Base-by-base conservation (phyloP, 30 jellyfish, hydroid and myxozoan species). In the Turritopsis rubra region DNA sequence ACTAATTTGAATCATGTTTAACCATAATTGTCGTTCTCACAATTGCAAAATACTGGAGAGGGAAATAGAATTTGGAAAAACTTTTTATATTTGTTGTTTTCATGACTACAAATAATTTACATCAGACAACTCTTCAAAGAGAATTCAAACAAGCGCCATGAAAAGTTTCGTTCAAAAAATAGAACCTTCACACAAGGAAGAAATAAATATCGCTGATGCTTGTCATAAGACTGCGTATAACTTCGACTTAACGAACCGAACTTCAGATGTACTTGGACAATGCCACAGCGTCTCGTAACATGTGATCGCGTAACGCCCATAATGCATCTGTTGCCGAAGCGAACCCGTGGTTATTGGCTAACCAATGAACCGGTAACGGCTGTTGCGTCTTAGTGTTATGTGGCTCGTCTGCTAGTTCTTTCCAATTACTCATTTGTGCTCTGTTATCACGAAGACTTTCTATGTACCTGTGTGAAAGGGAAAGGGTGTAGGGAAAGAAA, bases 391-490 rank as follows among this genome's bases (percentile, higher is more conserved):
- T 72, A 23, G 91, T 85, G 27, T 86, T 52, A 52, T 79, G 80
- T n/a, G 85, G 74, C 21, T 88, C 41, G 16, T 74, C 82, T 75
- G 96, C 78, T 20, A 87, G 85, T 84, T 92, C 98, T 53, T 76
- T 88, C 98, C 98, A 92, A 87, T 83, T 84, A 84, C 95, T 79
- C 20, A 92, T 85, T 53, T 87, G 83, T 73, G 86, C 89, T 80
- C 83, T 87, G 53, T 91, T 91, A 66, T 92, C 98, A 25, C 98
- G 89, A 8, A 92, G 92, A 16, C 98, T 96, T 68, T 92, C 98
- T 72, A 92, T 92, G 87, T 92, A 92, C 85, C 98, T 92, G 60
- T n/a, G n/a, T n/a, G n/a, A n/a, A n/a, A n/a, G n/a, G n/a, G n/a
- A n/a, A n/a, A n/a, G n/a, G n/a, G n/a, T n/a, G n/a, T n/a, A n/a